Evolutionary conservation across 2,888 invertebrate genomes (phyloP).

Genomic region (Drosophila pegasa): DNA sequence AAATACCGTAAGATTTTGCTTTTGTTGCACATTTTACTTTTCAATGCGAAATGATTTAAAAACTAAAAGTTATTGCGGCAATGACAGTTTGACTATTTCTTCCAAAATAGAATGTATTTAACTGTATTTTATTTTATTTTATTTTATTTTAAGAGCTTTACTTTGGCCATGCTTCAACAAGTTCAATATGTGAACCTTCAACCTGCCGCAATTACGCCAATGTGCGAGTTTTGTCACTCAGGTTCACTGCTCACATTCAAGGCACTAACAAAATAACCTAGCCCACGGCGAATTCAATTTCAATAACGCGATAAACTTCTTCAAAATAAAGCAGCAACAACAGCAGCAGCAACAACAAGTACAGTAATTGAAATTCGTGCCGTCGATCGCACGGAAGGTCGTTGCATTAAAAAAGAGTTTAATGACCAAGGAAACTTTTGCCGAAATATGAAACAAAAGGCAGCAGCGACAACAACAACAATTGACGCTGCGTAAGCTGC

Average conservation of each 20-base stretch:
- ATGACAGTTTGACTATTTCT: background rate
- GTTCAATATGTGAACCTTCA: conserved; percentile 55
- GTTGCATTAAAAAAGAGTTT: conserved; percentile 77
- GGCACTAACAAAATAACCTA: conserved; percentile 58
- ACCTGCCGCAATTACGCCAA: conserved; percentile 25
- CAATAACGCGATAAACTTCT: conserved; percentile 68
- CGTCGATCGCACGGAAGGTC: conserved; percentile 71
- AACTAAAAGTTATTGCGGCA: conserved; percentile 56
- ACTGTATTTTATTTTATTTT: conserved; percentile 5
- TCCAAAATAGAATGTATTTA: conserved; percentile 2
- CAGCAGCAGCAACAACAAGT: conserved; percentile 1
- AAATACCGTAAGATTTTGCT: conserved; percentile 71
- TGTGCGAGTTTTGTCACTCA: conserved; percentile 20
- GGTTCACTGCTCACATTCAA: conserved; percentile 69
- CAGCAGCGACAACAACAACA: conserved; percentile 31
- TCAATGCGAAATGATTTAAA: conserved; percentile 71
- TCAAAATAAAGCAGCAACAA: conserved; percentile 26
- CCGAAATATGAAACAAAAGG: conserved; percentile 76
- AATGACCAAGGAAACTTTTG: conserved; percentile 78
- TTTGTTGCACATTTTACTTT: conserved; percentile 66
- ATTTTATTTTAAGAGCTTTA: conserved; percentile 13
- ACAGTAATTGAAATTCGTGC: conserved; percentile 68
- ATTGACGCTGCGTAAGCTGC: conserved; percentile 31
- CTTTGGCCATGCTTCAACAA: conserved; percentile 34
- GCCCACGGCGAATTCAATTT: conserved; percentile 51